These are phyloP conservation scores for Zosterops borbonicus DNA, from an alignment of 2,113 vertebrate genomes.

Conservation along the genomic window DNA sequence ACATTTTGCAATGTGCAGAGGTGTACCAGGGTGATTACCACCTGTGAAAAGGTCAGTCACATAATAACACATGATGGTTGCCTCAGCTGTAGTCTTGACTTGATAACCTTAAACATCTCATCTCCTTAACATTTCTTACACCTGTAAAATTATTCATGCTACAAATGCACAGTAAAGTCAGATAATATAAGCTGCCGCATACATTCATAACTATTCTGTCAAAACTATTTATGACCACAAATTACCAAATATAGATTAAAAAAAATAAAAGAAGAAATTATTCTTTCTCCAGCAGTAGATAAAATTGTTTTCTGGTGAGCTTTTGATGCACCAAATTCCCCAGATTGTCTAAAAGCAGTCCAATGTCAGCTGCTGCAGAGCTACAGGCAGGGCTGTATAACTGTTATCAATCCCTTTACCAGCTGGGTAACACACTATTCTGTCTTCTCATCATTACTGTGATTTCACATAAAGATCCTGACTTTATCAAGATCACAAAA, in stretches of 20 bases:
- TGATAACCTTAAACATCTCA: neutral
- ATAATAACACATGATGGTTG: neutral
- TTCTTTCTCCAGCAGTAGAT: neutral
- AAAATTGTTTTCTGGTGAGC: neutral
- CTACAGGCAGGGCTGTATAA: neutral
- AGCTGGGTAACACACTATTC: neutral
- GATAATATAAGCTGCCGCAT: neutral
- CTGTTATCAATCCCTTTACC: neutral
- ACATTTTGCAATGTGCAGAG: neutral
- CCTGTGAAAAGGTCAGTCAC: neutral
- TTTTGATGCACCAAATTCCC: neutral
- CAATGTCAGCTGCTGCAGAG: neutral
- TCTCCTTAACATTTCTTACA: conserved; percentile 15
- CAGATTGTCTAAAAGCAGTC: neutral
- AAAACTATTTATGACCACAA: neutral
- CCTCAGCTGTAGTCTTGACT: neutral
- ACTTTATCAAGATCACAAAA: neutral
- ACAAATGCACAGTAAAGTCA: neutral
- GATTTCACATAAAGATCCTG: neutral
- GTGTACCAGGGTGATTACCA: neutral
- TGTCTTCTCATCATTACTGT: neutral
- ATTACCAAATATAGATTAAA: neutral
- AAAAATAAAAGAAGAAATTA: neutral
- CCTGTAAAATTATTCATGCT: neutral
- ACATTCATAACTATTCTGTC: neutral